phyloP scores from a whole-genome alignment of 2,113 vertebrate species.

The Malurus elegans region DNA sequence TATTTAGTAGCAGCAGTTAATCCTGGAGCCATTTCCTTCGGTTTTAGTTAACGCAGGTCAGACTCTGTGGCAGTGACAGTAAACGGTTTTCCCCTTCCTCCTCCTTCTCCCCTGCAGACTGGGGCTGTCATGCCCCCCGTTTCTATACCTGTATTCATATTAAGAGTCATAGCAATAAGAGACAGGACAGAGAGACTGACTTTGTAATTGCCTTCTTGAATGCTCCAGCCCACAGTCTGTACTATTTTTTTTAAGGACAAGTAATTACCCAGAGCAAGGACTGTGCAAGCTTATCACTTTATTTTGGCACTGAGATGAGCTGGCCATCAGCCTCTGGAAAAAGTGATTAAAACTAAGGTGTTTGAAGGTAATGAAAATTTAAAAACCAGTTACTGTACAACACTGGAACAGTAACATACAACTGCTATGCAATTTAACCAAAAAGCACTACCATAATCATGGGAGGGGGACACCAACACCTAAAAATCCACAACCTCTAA shows the following conservation, averaged over 20 bases:
- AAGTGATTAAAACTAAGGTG: background rate
- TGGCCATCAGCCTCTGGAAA: background rate
- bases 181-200: background rate
- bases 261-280: background rate
- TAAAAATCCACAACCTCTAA: background rate
- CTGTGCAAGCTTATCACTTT: background rate
- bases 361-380: background rate
- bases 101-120: background rate
- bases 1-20: background rate
- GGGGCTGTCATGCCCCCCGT: background rate
- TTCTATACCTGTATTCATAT: background rate
- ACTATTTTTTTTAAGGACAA: background rate
- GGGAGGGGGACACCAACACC: background rate
- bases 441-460: background rate
- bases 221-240: background rate
- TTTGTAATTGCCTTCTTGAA: background rate
- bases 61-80: background rate
- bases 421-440: background rate
- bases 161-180: background rate
- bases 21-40: background rate
- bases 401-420: fast-evolving
- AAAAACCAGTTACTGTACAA: background rate
- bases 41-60: background rate
- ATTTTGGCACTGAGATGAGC: background rate
- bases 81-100: background rate